A percentile compares a stretch with the other conserved stretches of the same genome.
These are phyloP conservation scores for Bombyx huttoni DNA, from an alignment of 2,888 invertebrate species.

Conservation along the genomic window DNA sequence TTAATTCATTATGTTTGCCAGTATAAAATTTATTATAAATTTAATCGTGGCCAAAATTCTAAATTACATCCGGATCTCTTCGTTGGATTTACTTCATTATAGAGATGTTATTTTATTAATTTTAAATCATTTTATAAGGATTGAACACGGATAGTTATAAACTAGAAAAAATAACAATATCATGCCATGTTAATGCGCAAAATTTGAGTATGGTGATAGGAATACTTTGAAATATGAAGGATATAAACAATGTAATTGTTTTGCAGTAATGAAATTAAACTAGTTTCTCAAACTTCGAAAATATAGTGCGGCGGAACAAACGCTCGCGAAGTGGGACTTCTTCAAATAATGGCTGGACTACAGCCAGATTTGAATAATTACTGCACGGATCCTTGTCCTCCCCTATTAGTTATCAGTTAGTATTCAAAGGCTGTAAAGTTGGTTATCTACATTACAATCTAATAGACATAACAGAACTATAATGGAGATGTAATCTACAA, in stretches of 20 bases:
- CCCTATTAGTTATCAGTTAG: slow-evolving; percentile 16
- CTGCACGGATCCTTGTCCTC: slow-evolving; percentile 16
- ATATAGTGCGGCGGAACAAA: slow-evolving; percentile 17
- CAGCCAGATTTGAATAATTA: slow-evolving; percentile 29
- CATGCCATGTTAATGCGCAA: too few species aligned
- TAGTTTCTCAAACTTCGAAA: slow-evolving; percentile 14
- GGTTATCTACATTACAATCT: slow-evolving; percentile 1
- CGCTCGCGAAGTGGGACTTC: slow-evolving; percentile 17
- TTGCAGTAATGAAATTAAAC: slow-evolving; percentile 13
- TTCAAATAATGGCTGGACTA: slow-evolving; percentile 25
- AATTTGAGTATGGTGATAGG: too few species aligned
- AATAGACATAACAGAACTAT: background rate
- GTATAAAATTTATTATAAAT: too few species aligned
- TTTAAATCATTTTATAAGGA: too few species aligned
- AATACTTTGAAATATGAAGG: background rate
- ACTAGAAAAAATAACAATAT: too few species aligned
- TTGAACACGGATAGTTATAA: too few species aligned
- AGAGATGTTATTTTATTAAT: too few species aligned
- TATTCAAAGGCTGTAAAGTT: slow-evolving; percentile 1
- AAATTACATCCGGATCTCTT: too few species aligned
- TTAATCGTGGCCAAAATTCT: too few species aligned
- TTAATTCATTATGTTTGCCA: too few species aligned
- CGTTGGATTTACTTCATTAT: too few species aligned
- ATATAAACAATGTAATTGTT: background rate
- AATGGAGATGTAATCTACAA: background rate